Evolutionary conservation across 2,888 invertebrate genomes (phyloP).

Genomic region (Idaea straminata): DNA sequence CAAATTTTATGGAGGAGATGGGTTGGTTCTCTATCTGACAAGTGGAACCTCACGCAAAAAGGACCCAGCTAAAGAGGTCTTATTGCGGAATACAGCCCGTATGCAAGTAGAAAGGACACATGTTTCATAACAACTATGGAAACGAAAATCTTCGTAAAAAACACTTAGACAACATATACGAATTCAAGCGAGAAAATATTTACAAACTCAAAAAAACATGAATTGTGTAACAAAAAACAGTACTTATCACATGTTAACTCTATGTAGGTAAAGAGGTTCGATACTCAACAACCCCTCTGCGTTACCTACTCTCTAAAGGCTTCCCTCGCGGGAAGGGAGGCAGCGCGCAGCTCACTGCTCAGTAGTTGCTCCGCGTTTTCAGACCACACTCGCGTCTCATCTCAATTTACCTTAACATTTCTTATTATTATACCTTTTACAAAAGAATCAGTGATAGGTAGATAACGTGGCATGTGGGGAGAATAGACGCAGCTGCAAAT

Average conservation of each 20-base stretch:
- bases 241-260: background rate
- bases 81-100: no score
- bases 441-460: background rate
- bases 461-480: background rate
- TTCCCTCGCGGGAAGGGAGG: background rate
- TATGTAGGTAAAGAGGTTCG: background rate
- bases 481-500: background rate
- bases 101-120: no score
- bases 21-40: no score
- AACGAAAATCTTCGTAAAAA: no score
- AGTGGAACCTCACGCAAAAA: background rate
- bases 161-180: no score
- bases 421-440: background rate
- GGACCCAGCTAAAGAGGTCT: no score
- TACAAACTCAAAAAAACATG: no score
- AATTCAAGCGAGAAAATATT: no score
- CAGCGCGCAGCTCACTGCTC: background rate
- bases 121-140: no score
- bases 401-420: background rate
- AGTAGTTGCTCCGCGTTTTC: background rate
- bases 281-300: background rate
- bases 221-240: no score
- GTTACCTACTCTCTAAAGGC: background rate
- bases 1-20: no score
- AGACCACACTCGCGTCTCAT: background rate